These are phyloP conservation scores for Oikopleura vanhoeffeni DNA, from an alignment of 23 tunicate genomes.

Conservation along the genomic window DNA sequence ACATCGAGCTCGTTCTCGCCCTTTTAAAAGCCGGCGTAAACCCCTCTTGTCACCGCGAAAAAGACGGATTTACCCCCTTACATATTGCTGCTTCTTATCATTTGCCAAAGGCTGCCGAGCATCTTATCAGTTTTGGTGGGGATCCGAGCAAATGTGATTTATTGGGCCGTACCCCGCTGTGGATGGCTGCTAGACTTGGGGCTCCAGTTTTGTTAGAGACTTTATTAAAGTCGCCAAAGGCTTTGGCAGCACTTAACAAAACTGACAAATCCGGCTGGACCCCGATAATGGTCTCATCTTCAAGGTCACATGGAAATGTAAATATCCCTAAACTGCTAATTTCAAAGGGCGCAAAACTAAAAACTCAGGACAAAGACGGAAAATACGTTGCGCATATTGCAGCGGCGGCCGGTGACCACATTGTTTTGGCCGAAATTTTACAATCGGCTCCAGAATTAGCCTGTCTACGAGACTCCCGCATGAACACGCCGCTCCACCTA, in stretches of 20 bases:
- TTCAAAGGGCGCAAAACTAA: not conserved
- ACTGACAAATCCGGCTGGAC: conserved; percentile 9
- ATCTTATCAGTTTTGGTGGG: not conserved
- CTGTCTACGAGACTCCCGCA: not conserved
- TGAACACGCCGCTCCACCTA: conserved; percentile 6
- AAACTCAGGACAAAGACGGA: not conserved
- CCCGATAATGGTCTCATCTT: not conserved
- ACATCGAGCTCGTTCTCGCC: not conserved
- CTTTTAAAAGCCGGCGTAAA: not conserved
- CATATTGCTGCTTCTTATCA: not conserved
- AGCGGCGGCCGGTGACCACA: not conserved
- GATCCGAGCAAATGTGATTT: conserved; percentile 15
- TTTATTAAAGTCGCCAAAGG: not conserved
- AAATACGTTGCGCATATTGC: not conserved
- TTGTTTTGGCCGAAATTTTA: not conserved
- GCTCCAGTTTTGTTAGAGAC: not conserved
- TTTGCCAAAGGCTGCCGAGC: not conserved
- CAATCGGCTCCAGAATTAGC: not conserved
- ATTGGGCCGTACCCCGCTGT: not conserved
- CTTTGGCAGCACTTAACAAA: not conserved
- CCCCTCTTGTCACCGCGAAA: not conserved
- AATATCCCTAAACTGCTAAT: not conserved
- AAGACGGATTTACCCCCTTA: not conserved
- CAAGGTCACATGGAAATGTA: not conserved
- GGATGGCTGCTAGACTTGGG: conserved; percentile 4